These are phyloP conservation scores for Amiota communis DNA, from an alignment of 2,888 invertebrate genomes.

Conservation along the genomic window DNA sequence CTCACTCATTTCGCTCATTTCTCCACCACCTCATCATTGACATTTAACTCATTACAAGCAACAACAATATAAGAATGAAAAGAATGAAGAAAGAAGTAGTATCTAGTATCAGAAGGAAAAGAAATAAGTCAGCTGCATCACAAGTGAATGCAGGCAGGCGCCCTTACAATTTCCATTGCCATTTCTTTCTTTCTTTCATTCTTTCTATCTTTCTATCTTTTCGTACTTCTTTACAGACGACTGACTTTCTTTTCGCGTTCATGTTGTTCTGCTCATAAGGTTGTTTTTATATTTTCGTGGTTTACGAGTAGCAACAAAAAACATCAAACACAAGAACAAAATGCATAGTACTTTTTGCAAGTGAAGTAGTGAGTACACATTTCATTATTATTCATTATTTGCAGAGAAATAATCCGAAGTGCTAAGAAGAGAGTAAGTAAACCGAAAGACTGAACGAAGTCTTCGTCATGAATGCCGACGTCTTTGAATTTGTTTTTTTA, in stretches of 20 bases:
- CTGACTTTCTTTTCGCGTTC: constrained; percentile 44
- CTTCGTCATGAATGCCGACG: neutral
- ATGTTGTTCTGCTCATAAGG: constrained; percentile 39
- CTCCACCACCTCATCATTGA: neutral
- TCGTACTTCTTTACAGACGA: constrained; percentile 39
- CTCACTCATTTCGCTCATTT: no score
- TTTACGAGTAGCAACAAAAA: neutral
- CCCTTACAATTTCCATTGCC: no score
- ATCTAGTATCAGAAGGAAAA: no score
- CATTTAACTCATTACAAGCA: no score
- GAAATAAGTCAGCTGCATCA: no score
- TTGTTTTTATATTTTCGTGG: constrained; percentile 27
- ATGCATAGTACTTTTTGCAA: constrained; percentile 26
- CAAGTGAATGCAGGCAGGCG: no score
- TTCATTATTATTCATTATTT: neutral
- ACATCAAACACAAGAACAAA: neutral
- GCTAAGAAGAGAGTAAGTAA: constrained; percentile 36
- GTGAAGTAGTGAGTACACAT: neutral
- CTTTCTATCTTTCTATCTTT: neutral
- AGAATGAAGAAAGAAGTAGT: no score
- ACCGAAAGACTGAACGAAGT: no score
- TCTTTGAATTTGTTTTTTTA: constrained; percentile 10
- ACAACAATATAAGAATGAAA: constrained; percentile 37
- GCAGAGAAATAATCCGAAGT: neutral
- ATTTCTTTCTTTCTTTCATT: no score